These are phyloP conservation scores for Tiliqua scincoides DNA, from an alignment of 2,113 vertebrate species.

Conservation along the genomic window DNA sequence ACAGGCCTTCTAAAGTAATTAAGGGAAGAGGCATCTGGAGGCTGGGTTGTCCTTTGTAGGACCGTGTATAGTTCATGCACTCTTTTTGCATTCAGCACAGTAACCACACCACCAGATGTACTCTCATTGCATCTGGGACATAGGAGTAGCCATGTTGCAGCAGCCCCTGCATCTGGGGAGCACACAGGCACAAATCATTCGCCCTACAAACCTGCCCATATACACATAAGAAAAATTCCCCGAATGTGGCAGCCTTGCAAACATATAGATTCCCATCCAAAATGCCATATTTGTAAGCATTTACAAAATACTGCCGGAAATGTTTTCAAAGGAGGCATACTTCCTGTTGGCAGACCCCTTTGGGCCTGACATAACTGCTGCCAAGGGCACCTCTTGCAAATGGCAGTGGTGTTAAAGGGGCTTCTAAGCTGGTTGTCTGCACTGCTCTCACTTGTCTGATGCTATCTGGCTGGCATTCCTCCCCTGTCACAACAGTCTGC, in stretches of 20 bases:
- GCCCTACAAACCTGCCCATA: no score
- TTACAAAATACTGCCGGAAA: background rate
- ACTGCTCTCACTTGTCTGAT: background rate
- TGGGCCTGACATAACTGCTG: background rate
- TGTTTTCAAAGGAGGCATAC: background rate
- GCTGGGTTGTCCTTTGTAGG: no score
- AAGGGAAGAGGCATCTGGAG: no score
- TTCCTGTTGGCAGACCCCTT: constrained; percentile 7
- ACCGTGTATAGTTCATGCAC: no score
- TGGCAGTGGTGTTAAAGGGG: background rate
- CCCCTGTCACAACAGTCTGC: background rate
- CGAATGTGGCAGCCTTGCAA: constrained; percentile 39
- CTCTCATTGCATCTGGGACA: background rate
- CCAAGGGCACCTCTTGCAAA: background rate
- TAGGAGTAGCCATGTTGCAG: background rate
- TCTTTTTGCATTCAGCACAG: no score
- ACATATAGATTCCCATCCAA: constrained; percentile 36
- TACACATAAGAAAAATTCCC: constrained; percentile 32
- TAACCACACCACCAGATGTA: no score
- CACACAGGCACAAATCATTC: background rate
- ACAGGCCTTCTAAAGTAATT: no score
- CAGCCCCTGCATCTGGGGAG: background rate
- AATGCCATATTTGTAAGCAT: background rate
- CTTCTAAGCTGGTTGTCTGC: background rate
- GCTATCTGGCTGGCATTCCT: constrained; percentile 12